phyloP scores from a whole-genome alignment of 2,113 vertebrate species.

The Parus major region DNA sequence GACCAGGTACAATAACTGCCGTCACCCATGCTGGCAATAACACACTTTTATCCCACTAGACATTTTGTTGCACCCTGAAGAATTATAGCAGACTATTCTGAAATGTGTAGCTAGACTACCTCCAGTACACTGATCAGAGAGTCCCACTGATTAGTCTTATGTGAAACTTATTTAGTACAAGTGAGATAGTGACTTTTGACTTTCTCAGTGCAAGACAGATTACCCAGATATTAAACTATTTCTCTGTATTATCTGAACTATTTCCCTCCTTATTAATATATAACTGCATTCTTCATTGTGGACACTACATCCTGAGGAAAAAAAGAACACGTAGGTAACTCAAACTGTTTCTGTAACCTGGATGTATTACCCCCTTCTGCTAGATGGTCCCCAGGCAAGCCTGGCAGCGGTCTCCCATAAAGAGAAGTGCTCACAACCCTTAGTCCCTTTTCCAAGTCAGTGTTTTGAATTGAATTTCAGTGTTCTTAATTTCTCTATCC shows the following conservation, averaged over 20 bases:
- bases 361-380: background rate
- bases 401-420: background rate
- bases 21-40: background rate
- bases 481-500: background rate
- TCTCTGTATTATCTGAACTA: background rate
- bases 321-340: background rate
- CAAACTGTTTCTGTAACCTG: background rate
- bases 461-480: background rate
- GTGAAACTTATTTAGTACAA: background rate
- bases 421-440: background rate
- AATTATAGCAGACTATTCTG: background rate
- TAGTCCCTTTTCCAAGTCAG: background rate
- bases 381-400: background rate
- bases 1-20: background rate
- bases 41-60: background rate
- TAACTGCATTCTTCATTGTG: background rate
- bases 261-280: background rate
- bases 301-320: background rate
- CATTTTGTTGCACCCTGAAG: background rate
- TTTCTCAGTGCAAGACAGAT: background rate
- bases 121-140: background rate
- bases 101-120: background rate
- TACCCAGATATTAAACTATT: background rate
- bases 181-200: background rate
- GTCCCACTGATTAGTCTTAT: background rate